Evolutionary conservation across 2,113 vertebrate genomes (phyloP).

Genomic region (Chloebia gouldiae): DNA sequence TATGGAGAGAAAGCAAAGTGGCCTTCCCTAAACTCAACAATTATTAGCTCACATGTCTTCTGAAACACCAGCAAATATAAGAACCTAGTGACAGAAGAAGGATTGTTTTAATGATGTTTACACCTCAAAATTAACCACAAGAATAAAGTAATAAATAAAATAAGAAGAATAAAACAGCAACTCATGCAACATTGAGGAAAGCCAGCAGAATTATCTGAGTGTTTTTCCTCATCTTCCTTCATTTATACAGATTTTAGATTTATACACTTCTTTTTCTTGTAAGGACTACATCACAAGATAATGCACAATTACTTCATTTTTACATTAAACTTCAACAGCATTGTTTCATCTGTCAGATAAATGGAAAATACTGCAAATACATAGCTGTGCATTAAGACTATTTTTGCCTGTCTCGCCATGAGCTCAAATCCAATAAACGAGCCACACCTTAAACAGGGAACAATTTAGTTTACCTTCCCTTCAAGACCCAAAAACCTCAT

Average conservation of each 20-base stretch:
- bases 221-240: not conserved
- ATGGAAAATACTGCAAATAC: not conserved
- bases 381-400: not conserved
- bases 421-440: not conserved
- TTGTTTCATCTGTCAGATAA: not conserved
- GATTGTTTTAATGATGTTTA: not conserved
- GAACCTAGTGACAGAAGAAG: not conserved
- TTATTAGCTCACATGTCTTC: not conserved
- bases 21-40: not conserved
- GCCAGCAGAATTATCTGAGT: not conserved
- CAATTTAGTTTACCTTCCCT: not conserved
- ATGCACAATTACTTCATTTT: not conserved
- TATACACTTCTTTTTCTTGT: not conserved
- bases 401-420: not conserved
- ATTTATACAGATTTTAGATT: not conserved
- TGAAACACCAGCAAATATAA: not conserved
- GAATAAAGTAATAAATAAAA: not conserved
- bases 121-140: not conserved
- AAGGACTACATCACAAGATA: not conserved
- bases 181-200: not conserved
- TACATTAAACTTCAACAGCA: not conserved
- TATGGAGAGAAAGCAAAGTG: not conserved
- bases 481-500: not conserved
- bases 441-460: not conserved
- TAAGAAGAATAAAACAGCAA: not conserved